phyloP scores from a whole-genome alignment of 1,140 invertebrate genomes.

The Plectus sambesii region DNA sequence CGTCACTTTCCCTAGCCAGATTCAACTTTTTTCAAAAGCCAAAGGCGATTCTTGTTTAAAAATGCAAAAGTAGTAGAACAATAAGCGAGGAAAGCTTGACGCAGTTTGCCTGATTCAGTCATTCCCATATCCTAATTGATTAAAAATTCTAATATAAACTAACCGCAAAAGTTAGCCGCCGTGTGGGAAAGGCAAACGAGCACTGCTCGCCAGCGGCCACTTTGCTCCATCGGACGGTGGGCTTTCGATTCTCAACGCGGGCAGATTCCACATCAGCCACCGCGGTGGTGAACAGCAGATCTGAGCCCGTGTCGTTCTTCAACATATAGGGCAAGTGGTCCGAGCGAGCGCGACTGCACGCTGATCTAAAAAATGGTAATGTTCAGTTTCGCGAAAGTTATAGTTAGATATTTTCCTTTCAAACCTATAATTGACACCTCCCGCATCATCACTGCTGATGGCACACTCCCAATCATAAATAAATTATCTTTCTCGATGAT shows the following conservation, averaged over 20 bases:
- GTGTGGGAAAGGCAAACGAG: constrained; percentile 31
- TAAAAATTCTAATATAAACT: constrained; percentile 4
- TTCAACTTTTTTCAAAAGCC: no score
- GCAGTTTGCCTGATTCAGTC: no score
- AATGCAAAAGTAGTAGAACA: no score
- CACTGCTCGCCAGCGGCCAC: constrained; percentile 20
- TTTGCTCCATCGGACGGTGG: constrained; percentile 25
- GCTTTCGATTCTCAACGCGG: constrained; percentile 21
- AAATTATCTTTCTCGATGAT: constrained; percentile 16
- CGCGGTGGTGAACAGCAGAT: constrained; percentile 27
- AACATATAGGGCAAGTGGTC: constrained; percentile 34
- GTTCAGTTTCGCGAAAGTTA: no score
- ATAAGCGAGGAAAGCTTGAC: no score
- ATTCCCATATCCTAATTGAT: no score
- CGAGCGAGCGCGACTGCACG: constrained; percentile 13
- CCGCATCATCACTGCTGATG: constrained; percentile 5
- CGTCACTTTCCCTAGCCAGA: no score
- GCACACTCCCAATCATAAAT: background rate
- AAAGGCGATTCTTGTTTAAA: no score
- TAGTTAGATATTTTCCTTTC: no score
- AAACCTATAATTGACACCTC: no score
- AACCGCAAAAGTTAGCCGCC: constrained; percentile 21
- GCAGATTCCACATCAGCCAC: constrained; percentile 25
- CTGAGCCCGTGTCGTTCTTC: constrained; percentile 26
- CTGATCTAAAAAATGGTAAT: constrained; percentile 7